phyloP scores from a whole-genome alignment of 2,113 vertebrate species.

The Strix aluco region DNA sequence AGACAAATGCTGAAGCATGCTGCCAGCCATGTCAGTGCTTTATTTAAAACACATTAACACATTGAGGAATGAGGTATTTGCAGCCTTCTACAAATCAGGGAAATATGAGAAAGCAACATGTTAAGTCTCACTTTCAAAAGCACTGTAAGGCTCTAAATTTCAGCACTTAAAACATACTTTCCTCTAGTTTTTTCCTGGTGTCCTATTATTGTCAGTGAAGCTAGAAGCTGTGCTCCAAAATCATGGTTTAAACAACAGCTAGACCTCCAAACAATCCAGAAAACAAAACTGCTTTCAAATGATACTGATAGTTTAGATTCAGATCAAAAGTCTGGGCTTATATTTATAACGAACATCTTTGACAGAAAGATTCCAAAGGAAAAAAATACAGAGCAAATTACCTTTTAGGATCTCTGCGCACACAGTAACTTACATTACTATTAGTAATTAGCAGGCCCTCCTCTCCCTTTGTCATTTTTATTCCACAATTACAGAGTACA shows the following conservation, averaged over 20 bases:
- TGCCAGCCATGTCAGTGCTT: conserved; percentile 39
- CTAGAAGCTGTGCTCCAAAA: not conserved
- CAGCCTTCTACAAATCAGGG: not conserved
- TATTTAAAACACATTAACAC: conserved; percentile 42
- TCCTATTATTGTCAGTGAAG: not conserved
- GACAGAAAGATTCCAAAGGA: not conserved
- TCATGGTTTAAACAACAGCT: not conserved
- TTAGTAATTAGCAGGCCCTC: conserved; percentile 46
- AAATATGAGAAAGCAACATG: conserved; percentile 1
- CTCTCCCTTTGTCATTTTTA: conserved; percentile 34
- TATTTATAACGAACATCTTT: not conserved
- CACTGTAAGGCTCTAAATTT: not conserved
- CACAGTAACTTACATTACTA: conserved; percentile 23
- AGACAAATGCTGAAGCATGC: conserved; percentile 38
- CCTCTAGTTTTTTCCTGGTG: not conserved
- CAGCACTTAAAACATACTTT: not conserved
- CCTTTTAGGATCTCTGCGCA: not conserved
- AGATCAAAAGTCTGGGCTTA: not conserved
- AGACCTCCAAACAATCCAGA: not conserved
- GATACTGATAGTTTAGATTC: not conserved
- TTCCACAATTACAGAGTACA: conserved; percentile 28
- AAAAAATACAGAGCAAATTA: not conserved
- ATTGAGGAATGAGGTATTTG: not conserved
- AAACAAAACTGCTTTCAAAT: not conserved
- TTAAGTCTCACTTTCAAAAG: conserved; percentile 11